A percentile compares a stretch with the other conserved stretches of the same genome.
phyloP scores from a whole-genome alignment of 2,888 invertebrate genomes.

The Mayetiola destructor region DNA sequence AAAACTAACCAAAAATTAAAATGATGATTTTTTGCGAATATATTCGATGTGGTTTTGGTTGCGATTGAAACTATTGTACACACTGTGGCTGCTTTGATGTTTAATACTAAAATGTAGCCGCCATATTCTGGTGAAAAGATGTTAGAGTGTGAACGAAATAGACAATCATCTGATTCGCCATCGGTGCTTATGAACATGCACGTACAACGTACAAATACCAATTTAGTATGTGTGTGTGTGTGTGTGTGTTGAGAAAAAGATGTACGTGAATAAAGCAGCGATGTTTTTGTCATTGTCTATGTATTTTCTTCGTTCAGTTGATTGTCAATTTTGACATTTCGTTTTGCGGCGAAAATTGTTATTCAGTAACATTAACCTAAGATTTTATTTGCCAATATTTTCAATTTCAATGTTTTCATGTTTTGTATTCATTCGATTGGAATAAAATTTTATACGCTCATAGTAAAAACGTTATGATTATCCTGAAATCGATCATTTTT shows the following conservation, averaged over 20 bases:
- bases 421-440: background rate
- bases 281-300: background rate
- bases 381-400: too few relatives aligned
- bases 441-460: background rate
- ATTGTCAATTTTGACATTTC: background rate
- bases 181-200: background rate
- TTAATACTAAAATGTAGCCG: conserved; percentile 1
- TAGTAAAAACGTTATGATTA: background rate
- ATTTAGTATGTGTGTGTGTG: background rate
- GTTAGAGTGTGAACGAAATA: background rate
- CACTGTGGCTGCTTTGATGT: background rate
- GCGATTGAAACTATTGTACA: background rate
- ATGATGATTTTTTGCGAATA: background rate
- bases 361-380: too few relatives aligned
- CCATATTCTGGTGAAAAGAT: background rate
- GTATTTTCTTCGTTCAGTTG: background rate
- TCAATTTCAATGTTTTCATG: background rate
- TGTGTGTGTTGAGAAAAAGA: too few relatives aligned
- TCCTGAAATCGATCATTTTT: background rate
- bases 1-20: background rate
- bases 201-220: background rate
- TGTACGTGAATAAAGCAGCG: background rate
- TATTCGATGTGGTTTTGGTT: background rate
- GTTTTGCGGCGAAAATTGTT: background rate
- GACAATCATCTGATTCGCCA: conserved; percentile 3